Evolutionary conservation across 2,888 invertebrate genomes (phyloP), one percentile per base, ranked within the genome.

Genomic region (Drosophila yooni): DNA sequence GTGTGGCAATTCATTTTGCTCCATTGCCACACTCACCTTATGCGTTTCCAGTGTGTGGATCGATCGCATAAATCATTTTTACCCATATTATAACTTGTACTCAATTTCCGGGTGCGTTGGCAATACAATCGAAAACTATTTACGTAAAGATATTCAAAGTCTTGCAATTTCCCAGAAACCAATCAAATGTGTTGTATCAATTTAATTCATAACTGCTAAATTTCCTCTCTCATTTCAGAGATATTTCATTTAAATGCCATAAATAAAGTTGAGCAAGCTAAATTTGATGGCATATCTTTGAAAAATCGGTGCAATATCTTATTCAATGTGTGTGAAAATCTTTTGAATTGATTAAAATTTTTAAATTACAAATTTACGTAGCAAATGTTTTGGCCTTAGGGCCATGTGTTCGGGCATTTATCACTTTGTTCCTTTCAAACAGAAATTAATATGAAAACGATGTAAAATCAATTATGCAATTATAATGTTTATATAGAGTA

Each of bases 61-160:
- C 70, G 73, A 29, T 62, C 59, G 71, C 52, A 89, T 85, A 89
- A 89, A 89, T 89, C 85, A 84, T 89, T 54, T 73, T 61, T 62
- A 29, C 50, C 40, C 36, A 62, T 68, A 64, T 75, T 59, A 63
- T 57, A 76, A 68, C 63, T 64, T 80, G 67, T 71, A 67, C 81
- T 64, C 76, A 78, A 78, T 78, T 78, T 78, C 78, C 78, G 81
- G 27, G 21, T 64, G 57, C 43, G 46, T 27, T 52, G 36, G 29
- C 48, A 71, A 58, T 58, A 78, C 50, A 70, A 66, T 56, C 13
- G 50, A 57, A 51, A 75, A 61, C 79, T 71, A 71, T 77, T 79
- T 70, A 48, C 31, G 31, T 62, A 61, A 33, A 71, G 59, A 52
- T 77, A 50, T 29, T 34, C 52, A 56, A 61, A 74, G 38, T 50